Evolutionary conservation across 2,888 invertebrate species (phyloP).

Genomic region (Melangyna quadrimaculata): DNA sequence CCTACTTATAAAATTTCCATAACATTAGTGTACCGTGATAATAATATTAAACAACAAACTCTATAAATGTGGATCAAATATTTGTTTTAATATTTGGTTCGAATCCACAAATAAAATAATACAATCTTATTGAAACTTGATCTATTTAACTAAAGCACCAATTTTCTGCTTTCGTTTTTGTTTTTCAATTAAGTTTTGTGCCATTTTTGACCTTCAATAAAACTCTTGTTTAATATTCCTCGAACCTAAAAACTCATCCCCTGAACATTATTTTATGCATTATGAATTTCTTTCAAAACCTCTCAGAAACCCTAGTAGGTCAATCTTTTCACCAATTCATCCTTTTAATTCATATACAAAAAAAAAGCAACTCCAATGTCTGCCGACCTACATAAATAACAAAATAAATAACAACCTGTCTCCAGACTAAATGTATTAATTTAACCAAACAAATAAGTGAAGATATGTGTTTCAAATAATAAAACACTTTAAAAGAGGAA

Average conservation of each 20-base stretch:
- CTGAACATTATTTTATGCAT: not conserved
- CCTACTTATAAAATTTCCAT: not conserved
- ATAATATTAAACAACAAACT: not conserved
- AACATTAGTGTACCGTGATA: not conserved
- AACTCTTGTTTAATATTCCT: not conserved
- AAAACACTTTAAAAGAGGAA: not conserved
- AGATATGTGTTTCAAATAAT: not conserved
- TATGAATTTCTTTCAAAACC: not conserved
- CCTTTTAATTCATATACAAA: constrained; percentile 18
- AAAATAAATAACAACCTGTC: constrained; percentile 4
- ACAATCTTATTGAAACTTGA: not conserved
- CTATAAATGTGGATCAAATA: not conserved
- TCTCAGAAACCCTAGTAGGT: constrained; percentile 2
- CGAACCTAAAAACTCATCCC: not conserved
- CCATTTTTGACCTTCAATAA: not conserved
- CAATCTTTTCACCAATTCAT: constrained; percentile 11
- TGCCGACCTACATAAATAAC: constrained; percentile 59
- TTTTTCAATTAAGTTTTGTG: too few species aligned
- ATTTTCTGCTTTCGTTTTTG: too few species aligned
- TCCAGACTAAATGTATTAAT: constrained; percentile 40
- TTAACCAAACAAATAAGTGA: not conserved
- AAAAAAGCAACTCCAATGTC: constrained; percentile 34
- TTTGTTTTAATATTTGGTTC: not conserved
- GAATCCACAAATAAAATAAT: not conserved
- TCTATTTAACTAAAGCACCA: too few species aligned